Evolutionary conservation across 2,113 vertebrate genomes (phyloP), one percentile per base, ranked within the genome.

Genomic region (Clupea harengus): DNA sequence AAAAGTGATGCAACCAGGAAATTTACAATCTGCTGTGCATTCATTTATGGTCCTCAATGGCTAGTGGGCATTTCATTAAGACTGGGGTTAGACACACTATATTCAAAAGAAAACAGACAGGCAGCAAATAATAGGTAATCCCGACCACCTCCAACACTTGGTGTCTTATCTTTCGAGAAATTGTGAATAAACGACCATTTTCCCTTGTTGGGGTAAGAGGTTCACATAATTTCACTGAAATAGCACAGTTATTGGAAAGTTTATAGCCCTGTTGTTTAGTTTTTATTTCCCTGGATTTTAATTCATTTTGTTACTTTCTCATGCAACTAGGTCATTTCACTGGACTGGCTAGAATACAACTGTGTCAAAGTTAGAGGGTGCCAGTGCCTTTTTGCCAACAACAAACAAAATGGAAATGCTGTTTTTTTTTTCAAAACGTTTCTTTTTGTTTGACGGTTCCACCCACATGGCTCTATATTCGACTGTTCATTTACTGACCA

Each of bases 351-450:
- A 6, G 72, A 78, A 78, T 89, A 91, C 88, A 91, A 89, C 88
- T 90, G 89, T 91, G 90, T 92, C 86, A 90, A 88, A 88, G 89
- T 92, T 89, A 47, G 52, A 89, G 84, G 82, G 84, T 86, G 81
- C 86, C 88, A 90, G 85, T 57, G 20, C 54, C 88, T 72, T 90
- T 86, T 60, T 50, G 1, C 75, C 83, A 80, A 45, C 81, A 89
- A 88, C 86, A 81, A 85, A 86, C 32, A 82, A 84, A 86, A 90
- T 89, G 86, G 86, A 86, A 86, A 39, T 82, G 82, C 86, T 89
- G 85, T 85, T 84, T 82, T 82, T 60, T 10, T 78, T 82, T 78
- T 10, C 60, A 28, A 1, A 17, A 39, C 39, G 28, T 78, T 78
- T 72, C 25, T 72, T 72, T 60, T 67, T 67, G n/a, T 67, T 67